Evolutionary conservation across 2,888 invertebrate species (phyloP), one percentile per base, ranked within the genome.

Genomic region (Rosalia funebris): DNA sequence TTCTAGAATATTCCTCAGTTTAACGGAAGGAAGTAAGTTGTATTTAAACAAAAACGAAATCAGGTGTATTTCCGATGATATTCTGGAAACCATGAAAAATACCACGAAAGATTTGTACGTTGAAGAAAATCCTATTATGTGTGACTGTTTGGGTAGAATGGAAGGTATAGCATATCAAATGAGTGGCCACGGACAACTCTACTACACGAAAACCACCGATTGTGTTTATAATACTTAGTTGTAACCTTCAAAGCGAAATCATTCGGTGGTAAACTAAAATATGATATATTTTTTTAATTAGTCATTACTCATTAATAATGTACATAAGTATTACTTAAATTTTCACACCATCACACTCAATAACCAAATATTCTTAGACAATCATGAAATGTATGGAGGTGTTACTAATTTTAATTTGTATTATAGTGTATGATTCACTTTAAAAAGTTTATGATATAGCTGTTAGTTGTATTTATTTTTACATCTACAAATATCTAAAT

Each of bases 61-160:
- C 9, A 59, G 25, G 5, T 74, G 74, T 50, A 50, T 76, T 5
- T 47, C 71, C 1, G 69, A 71, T 47, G 72, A 73, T 41, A 66
- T 72, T n/a, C 36, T 74, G 5, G 62, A 69, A 1, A 46, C 47
- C 10, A 48, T 75, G 20, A 61, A 57, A 15, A 59, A 15, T 9
- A 65, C 59, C 1, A 47, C 61, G 0, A 69, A 69, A n/a, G 58
- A 58, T 10, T 20, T 75, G 44, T 60, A 70, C 44, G 25, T 72
- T 1, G 31, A 52, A 16, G 57, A 65, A 3, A 76, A 76, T 62
- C 75, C 75, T 0, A 34, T 77, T 2, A 45, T 50, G 10, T 77
- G 77, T 53, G 58, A 65, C 10, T 77, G 77, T 57, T 5, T 74
- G 10, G 58, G 69, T 19, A 68, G 62, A 14, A 59, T 73, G 15